Evolutionary conservation across 1,140 invertebrate genomes (phyloP).

Genomic region (Diachasmimorpha longicaudata): DNA sequence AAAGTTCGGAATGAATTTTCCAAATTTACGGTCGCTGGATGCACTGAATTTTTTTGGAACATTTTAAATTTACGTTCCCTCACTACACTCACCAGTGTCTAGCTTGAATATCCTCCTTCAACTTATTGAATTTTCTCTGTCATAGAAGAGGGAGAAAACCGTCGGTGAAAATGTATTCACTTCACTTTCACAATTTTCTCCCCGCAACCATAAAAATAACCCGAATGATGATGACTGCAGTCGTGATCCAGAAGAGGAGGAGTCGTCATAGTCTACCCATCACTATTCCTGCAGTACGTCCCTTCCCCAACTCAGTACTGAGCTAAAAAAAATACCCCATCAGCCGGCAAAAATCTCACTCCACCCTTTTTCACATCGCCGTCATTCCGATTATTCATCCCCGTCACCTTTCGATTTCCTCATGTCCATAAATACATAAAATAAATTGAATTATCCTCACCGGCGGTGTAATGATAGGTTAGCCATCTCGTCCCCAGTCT

Average conservation of each 20-base stretch:
- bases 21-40: too few species aligned
- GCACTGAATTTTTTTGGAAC: too few species aligned
- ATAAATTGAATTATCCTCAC: conserved; percentile 41
- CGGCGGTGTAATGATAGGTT: conserved; percentile 38
- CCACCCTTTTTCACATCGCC: neutral
- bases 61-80: too few species aligned
- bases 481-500: neutral
- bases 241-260: conserved; percentile 30
- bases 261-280: conserved; percentile 6
- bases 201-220: conserved; percentile 15
- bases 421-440: conserved; percentile 37
- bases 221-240: conserved; percentile 6
- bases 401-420: neutral
- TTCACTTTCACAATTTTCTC: neutral
- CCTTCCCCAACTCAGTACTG: neutral
- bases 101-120: neutral
- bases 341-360: neutral
- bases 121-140: neutral
- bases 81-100: too few species aligned
- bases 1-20: too few species aligned
- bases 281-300: neutral
- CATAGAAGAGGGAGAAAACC: neutral
- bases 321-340: neutral
- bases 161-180: neutral
- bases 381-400: neutral